These are phyloP conservation scores for Creontiades dilutus DNA, from an alignment of 2,888 invertebrate genomes.

Conservation along the genomic window DNA sequence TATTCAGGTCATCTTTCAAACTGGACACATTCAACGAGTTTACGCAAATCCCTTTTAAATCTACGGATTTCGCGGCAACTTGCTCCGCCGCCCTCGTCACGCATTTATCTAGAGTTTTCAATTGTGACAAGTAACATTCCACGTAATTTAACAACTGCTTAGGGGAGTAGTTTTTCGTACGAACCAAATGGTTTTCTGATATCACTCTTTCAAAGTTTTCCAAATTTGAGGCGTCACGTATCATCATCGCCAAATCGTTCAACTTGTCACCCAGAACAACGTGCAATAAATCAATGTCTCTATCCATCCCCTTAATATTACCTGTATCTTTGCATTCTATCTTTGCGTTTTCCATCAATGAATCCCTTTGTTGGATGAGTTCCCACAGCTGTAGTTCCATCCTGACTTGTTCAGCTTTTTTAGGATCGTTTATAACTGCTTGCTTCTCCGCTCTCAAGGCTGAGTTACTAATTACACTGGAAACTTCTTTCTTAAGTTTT, in stretches of 20 bases:
- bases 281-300: background rate
- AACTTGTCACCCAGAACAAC: background rate
- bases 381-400: background rate
- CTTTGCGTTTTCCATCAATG: background rate
- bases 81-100: background rate
- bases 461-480: background rate
- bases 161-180: background rate
- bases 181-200: background rate
- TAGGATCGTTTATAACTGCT: background rate
- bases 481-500: background rate
- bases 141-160: background rate
- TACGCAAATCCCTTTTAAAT: background rate
- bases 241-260: background rate
- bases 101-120: background rate
- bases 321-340: background rate
- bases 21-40: background rate
- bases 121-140: background rate
- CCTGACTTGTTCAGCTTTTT: background rate
- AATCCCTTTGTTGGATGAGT: background rate
- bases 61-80: background rate
- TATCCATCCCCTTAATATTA: background rate
- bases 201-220: background rate
- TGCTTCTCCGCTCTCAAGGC: background rate
- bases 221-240: background rate
- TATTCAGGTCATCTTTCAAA: background rate